These are phyloP conservation scores for Gymnoscopelus microlampas DNA, from an alignment of 2,797 vertebrate genomes.

Conservation along the genomic window DNA sequence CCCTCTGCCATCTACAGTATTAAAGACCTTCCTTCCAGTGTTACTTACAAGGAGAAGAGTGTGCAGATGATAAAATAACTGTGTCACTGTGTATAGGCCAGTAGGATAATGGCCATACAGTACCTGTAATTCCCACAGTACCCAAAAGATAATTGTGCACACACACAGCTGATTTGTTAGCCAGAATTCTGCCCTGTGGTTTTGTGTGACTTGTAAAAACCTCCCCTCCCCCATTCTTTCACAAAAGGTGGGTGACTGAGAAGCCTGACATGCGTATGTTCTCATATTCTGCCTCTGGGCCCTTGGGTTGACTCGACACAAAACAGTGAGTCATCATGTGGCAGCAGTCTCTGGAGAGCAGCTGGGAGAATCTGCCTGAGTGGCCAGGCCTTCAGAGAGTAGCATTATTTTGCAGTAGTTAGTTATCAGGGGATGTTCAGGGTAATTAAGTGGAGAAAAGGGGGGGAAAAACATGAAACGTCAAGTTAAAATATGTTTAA, in stretches of 20 bases:
- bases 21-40: constrained; percentile 37
- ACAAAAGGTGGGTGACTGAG: constrained; percentile 32
- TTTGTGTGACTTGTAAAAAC: constrained; percentile 7
- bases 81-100: not conserved
- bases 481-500: not conserved
- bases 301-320: constrained; percentile 2
- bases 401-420: not conserved
- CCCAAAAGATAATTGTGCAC: constrained; percentile 4
- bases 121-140: not conserved
- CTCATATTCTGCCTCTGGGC: constrained; percentile 18
- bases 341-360: constrained; percentile 6
- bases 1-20: constrained; percentile 28
- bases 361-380: constrained; percentile 13
- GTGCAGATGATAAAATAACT: not conserved
- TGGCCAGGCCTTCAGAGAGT: not conserved
- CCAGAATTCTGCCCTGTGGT: not conserved
- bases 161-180: constrained; percentile 6
- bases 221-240: constrained; percentile 10
- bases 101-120: not conserved
- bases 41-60: constrained; percentile 4
- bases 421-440: not conserved
- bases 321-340: constrained; percentile 35
- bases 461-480: not conserved
- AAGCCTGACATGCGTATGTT: constrained; percentile 34
- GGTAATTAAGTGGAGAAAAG: not conserved